Evolutionary conservation across 2,888 invertebrate species (phyloP), one percentile per base, ranked within the genome.

Genomic region (Crocallis elinguaria): DNA sequence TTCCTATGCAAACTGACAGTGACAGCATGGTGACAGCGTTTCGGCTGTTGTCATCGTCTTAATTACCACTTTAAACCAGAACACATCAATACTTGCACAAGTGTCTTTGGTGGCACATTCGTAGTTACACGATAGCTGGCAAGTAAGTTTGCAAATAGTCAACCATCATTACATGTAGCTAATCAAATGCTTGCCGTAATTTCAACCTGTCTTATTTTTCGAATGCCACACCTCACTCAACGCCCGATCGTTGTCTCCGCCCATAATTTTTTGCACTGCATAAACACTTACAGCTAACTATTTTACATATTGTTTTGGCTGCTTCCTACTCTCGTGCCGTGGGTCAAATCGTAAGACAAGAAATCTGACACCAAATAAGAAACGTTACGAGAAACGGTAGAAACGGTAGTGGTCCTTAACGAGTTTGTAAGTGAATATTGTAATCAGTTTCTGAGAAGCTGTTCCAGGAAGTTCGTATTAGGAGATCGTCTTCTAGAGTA

Each of bases 331-430:
- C 11, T 11, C 11, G 14, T 39, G 36, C 32, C 36, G 14, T 46
- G 16, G 37, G 49, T 53, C 49, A 57, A 49, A 53, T 49, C 37
- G 32, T n/a, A 25, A 25, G 9, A n/a, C 39, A 52, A 42, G 29
- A 35, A 50, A 48, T 14, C 38, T 35, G 35, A 60, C 32, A 53
- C 54, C 49, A 52, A 56, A 50, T 54, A 54, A 57, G 45, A 46
- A 56, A 51, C 49, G n/a, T n/a, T n/a, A n/a, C n/a, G n/a, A n/a
- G n/a, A n/a, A n/a, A n/a, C n/a, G n/a, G n/a, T n/a, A n/a, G n/a
- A n/a, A n/a, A n/a, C n/a, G n/a, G n/a, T n/a, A n/a, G n/a, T n/a
- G 60, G 46, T 56, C 55, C 63, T 56, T 66, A 71, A 67, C 44
- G 14, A 32, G 33, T 14, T 29, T 25, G 25, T 11, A 13, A 14